phyloP scores from a whole-genome alignment of 2,888 invertebrate genomes.

The Hylaea fasciaria region DNA sequence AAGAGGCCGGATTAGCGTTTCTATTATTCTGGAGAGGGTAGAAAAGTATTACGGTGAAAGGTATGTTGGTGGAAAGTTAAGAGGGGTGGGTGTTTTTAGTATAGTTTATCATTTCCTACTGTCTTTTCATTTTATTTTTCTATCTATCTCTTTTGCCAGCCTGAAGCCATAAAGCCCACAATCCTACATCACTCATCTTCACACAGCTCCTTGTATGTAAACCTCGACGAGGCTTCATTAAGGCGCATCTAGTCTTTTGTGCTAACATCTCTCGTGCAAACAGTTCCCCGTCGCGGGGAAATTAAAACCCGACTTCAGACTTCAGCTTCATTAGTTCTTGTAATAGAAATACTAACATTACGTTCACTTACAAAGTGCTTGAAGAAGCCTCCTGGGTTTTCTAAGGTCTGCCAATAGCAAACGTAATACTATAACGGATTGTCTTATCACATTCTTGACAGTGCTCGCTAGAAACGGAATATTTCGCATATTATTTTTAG shows the following conservation, averaged over 20 bases:
- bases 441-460: no score
- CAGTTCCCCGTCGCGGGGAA: background rate
- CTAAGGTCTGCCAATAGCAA: no score
- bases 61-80: no score
- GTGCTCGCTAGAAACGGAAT: no score
- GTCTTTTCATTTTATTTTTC: no score
- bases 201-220: background rate
- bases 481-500: no score
- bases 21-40: conserved; percentile 10
- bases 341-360: background rate
- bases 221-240: background rate
- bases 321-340: background rate
- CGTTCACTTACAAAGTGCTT: no score
- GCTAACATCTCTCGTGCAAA: conserved; percentile 4
- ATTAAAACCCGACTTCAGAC: background rate
- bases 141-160: no score
- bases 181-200: background rate
- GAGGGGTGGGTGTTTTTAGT: background rate
- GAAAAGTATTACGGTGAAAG: background rate
- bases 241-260: background rate
- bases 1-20: conserved; percentile 18
- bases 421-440: no score
- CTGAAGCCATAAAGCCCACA: no score
- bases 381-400: no score
- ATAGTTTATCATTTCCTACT: no score